Percentiles rank a stretch among this genome's conserved stretches.
Evolutionary conservation across 2,888 invertebrate genomes (phyloP).

Genomic region (Philaethria dido): DNA sequence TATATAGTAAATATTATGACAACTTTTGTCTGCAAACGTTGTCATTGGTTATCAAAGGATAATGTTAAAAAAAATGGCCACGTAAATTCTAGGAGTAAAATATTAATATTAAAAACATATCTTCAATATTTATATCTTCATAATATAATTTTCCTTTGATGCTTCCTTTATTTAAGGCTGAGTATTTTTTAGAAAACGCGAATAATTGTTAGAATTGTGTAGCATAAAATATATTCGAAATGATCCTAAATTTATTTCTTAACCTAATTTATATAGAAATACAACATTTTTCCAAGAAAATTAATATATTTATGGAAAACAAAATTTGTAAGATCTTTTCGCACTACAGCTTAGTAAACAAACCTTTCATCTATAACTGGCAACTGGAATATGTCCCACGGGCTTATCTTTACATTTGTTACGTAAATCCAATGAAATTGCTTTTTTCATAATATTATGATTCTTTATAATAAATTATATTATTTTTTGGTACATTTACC

Average conservation of each 20-base stretch:
- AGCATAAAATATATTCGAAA: no score
- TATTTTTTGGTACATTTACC: background rate
- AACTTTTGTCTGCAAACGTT: background rate
- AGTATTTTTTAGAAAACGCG: no score
- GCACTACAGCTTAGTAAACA: background rate
- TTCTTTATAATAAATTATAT: background rate
- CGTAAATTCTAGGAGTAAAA: background rate
- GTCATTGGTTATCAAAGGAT: background rate
- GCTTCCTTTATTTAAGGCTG: background rate
- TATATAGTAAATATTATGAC: conserved; percentile 3
- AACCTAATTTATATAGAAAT: background rate
- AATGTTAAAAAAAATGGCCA: background rate
- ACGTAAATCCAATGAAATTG: background rate
- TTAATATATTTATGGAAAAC: background rate
- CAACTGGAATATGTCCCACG: background rate
- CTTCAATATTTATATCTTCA: background rate
- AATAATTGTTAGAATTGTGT: no score
- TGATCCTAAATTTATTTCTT: background rate
- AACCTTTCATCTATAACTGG: background rate
- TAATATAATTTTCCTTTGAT: background rate
- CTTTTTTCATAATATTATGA: background rate
- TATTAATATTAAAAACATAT: background rate
- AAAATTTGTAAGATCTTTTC: background rate
- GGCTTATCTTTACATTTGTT: background rate
- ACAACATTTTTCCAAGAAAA: background rate